phyloP scores from a whole-genome alignment of 2,113 vertebrate species.

The Gobiocypris rarus region DNA sequence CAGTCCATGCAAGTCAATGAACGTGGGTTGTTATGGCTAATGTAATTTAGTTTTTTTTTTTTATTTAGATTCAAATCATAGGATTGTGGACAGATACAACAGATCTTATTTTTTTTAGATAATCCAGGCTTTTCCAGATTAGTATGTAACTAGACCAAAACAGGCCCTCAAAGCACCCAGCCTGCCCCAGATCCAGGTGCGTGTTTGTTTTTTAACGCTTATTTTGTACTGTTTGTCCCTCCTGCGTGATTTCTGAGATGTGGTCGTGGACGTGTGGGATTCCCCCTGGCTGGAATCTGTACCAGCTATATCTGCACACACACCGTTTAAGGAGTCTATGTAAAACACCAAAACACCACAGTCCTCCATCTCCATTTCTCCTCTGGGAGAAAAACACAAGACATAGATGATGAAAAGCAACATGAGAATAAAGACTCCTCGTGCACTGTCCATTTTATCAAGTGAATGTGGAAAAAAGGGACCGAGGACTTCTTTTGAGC shows the following conservation, averaged over 20 bases:
- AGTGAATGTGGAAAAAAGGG: constrained; percentile 21
- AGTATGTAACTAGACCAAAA: constrained; percentile 32
- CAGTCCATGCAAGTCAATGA: background rate
- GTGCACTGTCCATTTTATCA: constrained; percentile 9
- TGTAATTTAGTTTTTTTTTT: constrained; percentile 14
- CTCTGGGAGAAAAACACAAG: constrained; percentile 1
- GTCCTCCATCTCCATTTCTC: constrained; percentile 1
- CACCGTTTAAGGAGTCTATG: constrained; percentile 2
- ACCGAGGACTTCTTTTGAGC: constrained; percentile 2
- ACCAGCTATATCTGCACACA: constrained; percentile 18
- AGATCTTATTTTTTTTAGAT: constrained; percentile 24
- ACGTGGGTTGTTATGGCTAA: background rate
- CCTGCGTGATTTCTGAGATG: background rate
- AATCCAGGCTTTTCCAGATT: constrained; percentile 12
- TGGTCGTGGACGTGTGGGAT: background rate
- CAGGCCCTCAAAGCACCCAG: background rate
- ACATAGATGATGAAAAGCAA: constrained; percentile 3
- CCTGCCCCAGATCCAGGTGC: constrained; percentile 4
- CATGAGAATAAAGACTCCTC: constrained; percentile 22
- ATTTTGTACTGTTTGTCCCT: constrained; percentile 24
- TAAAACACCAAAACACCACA: background rate
- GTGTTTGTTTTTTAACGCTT: constrained; percentile 16
- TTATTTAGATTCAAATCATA: background rate
- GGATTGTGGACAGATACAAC: background rate
- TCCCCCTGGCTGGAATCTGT: constrained; percentile 18